These are phyloP conservation scores for Ursus arctos DNA, from an alignment of 2,113 vertebrate species.

Conservation along the genomic window DNA sequence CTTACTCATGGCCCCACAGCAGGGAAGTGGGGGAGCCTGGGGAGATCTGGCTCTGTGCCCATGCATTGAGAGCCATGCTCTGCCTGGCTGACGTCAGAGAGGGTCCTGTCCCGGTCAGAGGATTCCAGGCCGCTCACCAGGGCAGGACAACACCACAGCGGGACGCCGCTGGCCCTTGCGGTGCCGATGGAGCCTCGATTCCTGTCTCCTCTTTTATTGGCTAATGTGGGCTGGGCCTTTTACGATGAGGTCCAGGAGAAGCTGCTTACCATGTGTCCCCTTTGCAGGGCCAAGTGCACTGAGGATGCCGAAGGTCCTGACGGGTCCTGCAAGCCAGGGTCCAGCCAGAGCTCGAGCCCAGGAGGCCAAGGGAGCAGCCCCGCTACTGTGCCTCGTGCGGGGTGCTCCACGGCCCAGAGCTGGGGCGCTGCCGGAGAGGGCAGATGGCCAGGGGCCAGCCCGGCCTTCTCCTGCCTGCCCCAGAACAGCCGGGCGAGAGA, in stretches of 20 bases:
- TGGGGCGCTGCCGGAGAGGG: not conserved
- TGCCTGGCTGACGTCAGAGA: not conserved
- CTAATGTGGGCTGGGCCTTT: not conserved
- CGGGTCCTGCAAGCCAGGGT: not conserved
- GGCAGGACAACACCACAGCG: not conserved
- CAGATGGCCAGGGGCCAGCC: too few relatives aligned
- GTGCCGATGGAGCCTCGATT: not conserved
- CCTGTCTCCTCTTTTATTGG: not conserved
- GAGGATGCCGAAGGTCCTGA: not conserved
- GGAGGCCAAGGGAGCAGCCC: not conserved
- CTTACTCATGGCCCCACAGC: fast-evolving
- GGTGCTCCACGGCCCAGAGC: fast-evolving
- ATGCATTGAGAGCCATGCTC: fast-evolving
- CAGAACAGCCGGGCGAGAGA: not conserved
- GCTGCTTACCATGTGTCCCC: too few relatives aligned
- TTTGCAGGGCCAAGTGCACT: not conserved
- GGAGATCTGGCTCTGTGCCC: fast-evolving
- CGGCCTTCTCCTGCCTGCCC: not conserved
- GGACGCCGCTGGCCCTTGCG: not conserved
- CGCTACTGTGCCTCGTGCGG: not conserved
- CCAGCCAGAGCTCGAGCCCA: not conserved
- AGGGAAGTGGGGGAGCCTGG: fast-evolving
- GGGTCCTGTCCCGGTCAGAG: not conserved
- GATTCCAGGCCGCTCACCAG: not conserved
- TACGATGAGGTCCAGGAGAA: not conserved